Percentiles rank a stretch among this genome's conserved stretches.
phyloP scores from a whole-genome alignment of 2,113 vertebrate genomes.

The Varanus salvator region DNA sequence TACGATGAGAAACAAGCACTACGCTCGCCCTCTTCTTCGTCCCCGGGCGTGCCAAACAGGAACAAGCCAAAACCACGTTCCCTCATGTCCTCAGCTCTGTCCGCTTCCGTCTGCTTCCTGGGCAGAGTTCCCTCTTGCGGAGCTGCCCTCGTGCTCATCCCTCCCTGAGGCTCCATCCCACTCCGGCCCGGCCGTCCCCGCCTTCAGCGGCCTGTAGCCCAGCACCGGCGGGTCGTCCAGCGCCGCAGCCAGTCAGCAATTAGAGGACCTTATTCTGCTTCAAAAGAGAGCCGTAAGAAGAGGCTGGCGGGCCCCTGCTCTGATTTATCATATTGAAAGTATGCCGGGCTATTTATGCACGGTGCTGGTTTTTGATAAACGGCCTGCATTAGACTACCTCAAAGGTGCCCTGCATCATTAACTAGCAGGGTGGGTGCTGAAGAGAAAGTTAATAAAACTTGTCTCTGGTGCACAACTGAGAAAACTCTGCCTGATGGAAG shows the following conservation, averaged over 20 bases:
- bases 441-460: slow-evolving; percentile 72
- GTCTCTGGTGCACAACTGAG: slow-evolving; percentile 66
- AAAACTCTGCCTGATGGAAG: slow-evolving; percentile 67
- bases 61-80: too few species aligned
- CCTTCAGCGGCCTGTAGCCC: neutral
- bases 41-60: too few species aligned
- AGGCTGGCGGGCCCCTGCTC: rapidly evolving
- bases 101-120: neutral
- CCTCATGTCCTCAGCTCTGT: neutral
- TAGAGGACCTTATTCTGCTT: slow-evolving; percentile 39
- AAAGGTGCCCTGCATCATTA: slow-evolving; percentile 72
- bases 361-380: slow-evolving; percentile 62
- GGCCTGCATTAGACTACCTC: slow-evolving; percentile 56
- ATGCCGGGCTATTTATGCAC: slow-evolving; percentile 27
- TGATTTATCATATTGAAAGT: slow-evolving; percentile 58
- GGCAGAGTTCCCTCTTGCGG: too few species aligned
- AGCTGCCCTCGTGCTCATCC: neutral
- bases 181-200: neutral
- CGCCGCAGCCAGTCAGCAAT: slow-evolving; percentile 47
- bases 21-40: too few species aligned
- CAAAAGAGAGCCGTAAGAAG: slow-evolving; percentile 33
- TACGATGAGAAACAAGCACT: too few species aligned
- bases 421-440: slow-evolving; percentile 64
- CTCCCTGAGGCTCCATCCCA: neutral
- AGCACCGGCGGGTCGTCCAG: too few species aligned